These are phyloP conservation scores for Speoplatyrhinus poulsoni DNA, from an alignment of 2,113 vertebrate genomes.

Conservation along the genomic window DNA sequence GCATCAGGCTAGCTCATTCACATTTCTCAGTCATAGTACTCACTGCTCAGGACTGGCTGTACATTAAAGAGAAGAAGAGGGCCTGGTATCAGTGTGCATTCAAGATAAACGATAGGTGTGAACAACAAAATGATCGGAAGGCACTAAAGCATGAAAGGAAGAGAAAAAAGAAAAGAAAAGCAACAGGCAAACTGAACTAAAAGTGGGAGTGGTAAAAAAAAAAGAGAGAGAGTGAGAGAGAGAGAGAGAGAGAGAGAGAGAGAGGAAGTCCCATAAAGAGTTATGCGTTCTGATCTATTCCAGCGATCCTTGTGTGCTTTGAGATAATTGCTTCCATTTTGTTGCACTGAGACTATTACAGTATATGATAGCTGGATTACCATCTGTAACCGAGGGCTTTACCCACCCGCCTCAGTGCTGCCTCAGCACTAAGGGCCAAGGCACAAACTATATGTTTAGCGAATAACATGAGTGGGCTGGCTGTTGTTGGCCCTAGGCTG, in stretches of 20 bases:
- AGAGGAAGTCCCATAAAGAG: conserved; percentile 56
- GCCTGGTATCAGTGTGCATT: neutral
- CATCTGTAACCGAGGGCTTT: conserved; percentile 61
- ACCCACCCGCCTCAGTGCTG: conserved; percentile 48
- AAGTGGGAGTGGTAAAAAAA: no score
- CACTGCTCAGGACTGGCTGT: conserved; percentile 42
- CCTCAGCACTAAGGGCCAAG: conserved; percentile 47
- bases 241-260: conserved; percentile 7
- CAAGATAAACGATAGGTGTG: neutral
- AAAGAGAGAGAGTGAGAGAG: conserved; percentile 21
- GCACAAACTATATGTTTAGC: conserved; percentile 46
- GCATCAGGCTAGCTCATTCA: conserved; percentile 58
- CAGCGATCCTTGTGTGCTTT: conserved; percentile 66
- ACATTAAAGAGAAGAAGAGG: conserved; percentile 9
- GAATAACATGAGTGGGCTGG: conserved; percentile 30
- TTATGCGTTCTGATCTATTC: conserved; percentile 70
- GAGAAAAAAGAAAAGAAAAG: no score
- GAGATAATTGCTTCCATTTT: conserved; percentile 73
- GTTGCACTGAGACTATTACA: conserved; percentile 66
- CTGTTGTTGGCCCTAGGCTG: conserved; percentile 30
- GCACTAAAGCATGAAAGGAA: neutral
- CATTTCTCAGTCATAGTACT: conserved; percentile 52
- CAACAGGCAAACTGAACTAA: no score
- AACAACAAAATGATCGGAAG: conserved; percentile 31
- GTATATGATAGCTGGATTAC: conserved; percentile 66